Evolutionary conservation across 1,140 invertebrate species (phyloP).

Genomic region (Lethocerus indicus): DNA sequence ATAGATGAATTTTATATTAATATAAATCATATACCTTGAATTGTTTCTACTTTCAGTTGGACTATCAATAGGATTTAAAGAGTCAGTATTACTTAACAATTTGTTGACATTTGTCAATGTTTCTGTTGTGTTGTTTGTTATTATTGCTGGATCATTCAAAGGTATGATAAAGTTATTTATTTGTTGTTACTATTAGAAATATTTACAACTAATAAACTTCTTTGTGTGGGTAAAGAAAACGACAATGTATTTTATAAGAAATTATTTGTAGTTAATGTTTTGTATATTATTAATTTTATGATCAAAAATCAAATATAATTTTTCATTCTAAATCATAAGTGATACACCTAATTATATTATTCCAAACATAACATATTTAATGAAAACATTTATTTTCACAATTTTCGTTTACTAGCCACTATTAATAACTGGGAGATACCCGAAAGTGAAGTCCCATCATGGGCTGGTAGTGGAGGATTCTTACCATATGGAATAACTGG

Average conservation of each 20-base stretch:
- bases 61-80: conserved; percentile 55
- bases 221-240: no score
- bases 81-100: conserved; percentile 68
- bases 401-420: conserved; percentile 26
- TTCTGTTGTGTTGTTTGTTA: conserved; percentile 62
- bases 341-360: no score
- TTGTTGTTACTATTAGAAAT: no score
- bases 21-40: neutral
- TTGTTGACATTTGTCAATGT: conserved; percentile 71
- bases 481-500: conserved; percentile 64
- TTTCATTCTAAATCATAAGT: no score
- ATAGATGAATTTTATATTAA: neutral
- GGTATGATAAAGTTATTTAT: no score
- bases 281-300: no score
- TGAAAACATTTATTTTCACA: no score
- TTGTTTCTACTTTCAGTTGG: conserved; percentile 17
- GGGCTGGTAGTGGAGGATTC: conserved; percentile 56
- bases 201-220: no score
- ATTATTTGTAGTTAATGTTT: no score
- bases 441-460: conserved; percentile 32
- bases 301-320: no score
- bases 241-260: no score
- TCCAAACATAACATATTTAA: no score
- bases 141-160: conserved; percentile 61
- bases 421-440: conserved; percentile 48